Base-by-base conservation (phyloP, 2,113 vertebrate genomes). In the Crocuta crocuta region DNA sequence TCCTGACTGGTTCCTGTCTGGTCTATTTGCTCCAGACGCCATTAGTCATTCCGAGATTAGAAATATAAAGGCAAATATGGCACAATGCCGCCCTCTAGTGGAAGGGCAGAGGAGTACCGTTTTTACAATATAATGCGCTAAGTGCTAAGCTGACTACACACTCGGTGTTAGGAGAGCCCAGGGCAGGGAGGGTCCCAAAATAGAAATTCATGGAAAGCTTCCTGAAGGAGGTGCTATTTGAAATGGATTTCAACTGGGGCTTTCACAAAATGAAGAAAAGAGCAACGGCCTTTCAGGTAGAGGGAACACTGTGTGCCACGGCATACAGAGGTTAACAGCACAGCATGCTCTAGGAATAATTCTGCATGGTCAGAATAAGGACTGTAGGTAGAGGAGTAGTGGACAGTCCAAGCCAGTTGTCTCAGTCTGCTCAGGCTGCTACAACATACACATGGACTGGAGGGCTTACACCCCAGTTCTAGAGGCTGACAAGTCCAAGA, bases 181-280 rank as follows among this genome's bases (percentile, higher is more conserved):
- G 26, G 12, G 16, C n/a, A 53, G 28, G 53, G 53, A 26, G 50
- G 11, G n/a, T 19, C 48, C n/a, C 3, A 58, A 71, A 74, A 31
- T 7, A 70, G 28, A 26, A 33, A 85, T 63, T 93, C 15, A 2
- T 2, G 45, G 76, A 66, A 91, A 78, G 43, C 3, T 91, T 50
- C 83, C 16, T 71, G 11, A 24, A 8, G 7, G 45, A 31, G 13
- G 2, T 39, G 17, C 5, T 90, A 16, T 86, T 87, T 90, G 83
- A 90, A 92, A 73, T 79, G 74, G 45, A 68, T 76, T 80, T 63
- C 61, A 96, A 43, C 13, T 45, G 26, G 39, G 63, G 26, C 74
- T 82, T 88, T 33, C 84, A 31, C n/a, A 68, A 93, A 92, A 81
- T 65, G 15, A 89, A 82, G 66, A 78, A 70, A 92, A 82, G 21